Percentiles rank a stretch among this genome's conserved stretches.
Evolutionary conservation across 2,888 invertebrate genomes (phyloP).

Genomic region (Drosophila ustulata): DNA sequence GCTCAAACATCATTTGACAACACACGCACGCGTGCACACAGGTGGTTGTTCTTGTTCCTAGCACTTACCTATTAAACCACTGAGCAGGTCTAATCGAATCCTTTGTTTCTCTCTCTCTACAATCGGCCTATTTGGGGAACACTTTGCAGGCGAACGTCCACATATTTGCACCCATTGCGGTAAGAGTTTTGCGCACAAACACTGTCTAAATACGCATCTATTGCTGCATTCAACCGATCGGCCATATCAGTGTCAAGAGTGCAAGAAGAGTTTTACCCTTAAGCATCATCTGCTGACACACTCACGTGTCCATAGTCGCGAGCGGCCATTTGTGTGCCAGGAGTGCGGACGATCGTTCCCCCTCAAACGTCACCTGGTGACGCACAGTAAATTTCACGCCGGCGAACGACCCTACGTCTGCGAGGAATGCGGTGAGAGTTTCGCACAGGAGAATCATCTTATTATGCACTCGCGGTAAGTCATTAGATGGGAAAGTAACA

Average conservation of each 20-base stretch:
- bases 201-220: conserved; percentile 93
- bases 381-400: conserved; percentile 94
- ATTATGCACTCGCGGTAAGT: conserved; percentile 86
- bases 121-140: background rate
- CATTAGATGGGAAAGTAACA: background rate
- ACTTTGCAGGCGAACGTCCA: conserved; percentile 88
- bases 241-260: conserved; percentile 93
- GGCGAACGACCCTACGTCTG: conserved; percentile 94
- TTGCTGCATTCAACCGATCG: conserved; percentile 92
- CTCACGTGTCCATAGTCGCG: conserved; percentile 91
- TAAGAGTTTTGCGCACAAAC: conserved; percentile 93
- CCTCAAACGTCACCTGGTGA: conserved; percentile 92
- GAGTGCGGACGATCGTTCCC: conserved; percentile 94
- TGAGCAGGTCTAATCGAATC: conserved; percentile 67
- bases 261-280: conserved; percentile 94
- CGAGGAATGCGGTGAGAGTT: conserved; percentile 96
- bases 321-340: conserved; percentile 92
- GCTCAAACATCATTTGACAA: conserved; percentile 93
- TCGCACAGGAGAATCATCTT: conserved; percentile 93
- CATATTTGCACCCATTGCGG: conserved; percentile 92
- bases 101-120: conserved; percentile 8
- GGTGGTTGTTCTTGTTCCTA: conserved; percentile 85
- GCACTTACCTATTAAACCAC: conserved; percentile 22
- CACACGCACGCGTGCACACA: conserved; percentile 93
- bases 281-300: conserved; percentile 94